phyloP scores from a whole-genome alignment of 2,113 vertebrate genomes.

The Uropsilus gracilis region DNA sequence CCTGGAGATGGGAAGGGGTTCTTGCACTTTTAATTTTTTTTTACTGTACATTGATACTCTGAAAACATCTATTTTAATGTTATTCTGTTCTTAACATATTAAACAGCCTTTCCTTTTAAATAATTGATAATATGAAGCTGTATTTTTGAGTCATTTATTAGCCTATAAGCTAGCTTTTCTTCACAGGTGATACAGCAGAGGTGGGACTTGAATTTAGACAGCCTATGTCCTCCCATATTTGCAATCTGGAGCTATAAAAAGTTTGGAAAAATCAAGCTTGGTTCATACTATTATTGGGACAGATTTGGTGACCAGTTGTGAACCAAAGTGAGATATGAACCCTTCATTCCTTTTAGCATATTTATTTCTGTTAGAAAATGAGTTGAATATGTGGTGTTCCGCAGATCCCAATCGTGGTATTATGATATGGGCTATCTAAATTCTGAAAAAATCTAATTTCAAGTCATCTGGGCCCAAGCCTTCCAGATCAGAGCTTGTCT shows the following conservation, averaged over 20 bases:
- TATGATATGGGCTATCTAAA: neutral
- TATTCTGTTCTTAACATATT: constrained; percentile 55
- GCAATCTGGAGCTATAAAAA: neutral
- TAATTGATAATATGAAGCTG: neutral
- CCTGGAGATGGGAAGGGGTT: neutral
- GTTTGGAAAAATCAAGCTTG: neutral
- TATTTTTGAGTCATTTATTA: neutral
- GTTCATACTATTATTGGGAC: neutral
- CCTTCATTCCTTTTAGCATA: neutral
- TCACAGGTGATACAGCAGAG: neutral
- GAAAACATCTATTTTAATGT: constrained; percentile 40
- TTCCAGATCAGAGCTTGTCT: neutral
- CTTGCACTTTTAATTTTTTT: neutral
- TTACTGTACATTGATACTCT: neutral
- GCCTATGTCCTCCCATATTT: neutral
- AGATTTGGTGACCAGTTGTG: neutral
- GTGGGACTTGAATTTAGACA: neutral
- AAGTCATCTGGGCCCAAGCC: neutral
- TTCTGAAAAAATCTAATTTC: neutral
- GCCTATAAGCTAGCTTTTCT: neutral
- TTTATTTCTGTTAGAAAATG: neutral
- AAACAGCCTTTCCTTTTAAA: constrained; percentile 44
- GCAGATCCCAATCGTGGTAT: neutral
- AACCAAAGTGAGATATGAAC: neutral
- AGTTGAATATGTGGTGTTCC: neutral